These are phyloP conservation scores for Acronicta psi DNA, from an alignment of 2,888 invertebrate species.

Conservation along the genomic window DNA sequence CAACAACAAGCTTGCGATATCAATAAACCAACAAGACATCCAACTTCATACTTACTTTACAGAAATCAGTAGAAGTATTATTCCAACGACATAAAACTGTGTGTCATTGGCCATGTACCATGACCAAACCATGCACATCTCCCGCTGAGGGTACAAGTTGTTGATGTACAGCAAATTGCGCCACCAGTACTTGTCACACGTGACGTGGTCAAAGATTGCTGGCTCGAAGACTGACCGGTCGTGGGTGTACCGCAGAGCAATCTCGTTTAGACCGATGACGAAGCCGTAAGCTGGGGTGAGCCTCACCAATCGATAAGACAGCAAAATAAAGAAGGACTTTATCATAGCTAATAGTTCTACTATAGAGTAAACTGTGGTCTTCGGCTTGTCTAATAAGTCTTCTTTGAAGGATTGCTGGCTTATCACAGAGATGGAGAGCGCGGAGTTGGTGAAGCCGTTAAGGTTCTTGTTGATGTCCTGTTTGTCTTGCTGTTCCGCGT, in stretches of 20 bases:
- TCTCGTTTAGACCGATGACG: constrained; percentile 92
- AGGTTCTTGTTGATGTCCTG: constrained; percentile 81
- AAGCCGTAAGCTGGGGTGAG: constrained; percentile 95
- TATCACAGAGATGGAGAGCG: constrained; percentile 80
- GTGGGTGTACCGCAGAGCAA: constrained; percentile 92
- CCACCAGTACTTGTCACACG: constrained; percentile 95
- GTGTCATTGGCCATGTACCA: constrained; percentile 95
- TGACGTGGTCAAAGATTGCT: constrained; percentile 91
- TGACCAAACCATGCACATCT: constrained; percentile 95
- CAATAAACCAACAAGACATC: no score
- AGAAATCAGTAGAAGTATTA: constrained; percentile 90
- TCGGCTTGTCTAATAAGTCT: constrained; percentile 79
- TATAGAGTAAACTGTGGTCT: constrained; percentile 72
- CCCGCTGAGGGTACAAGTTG: constrained; percentile 92
- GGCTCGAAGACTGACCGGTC: constrained; percentile 93
- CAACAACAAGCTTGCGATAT: no score
- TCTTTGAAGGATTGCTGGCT: constrained; percentile 84
- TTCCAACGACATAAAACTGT: constrained; percentile 93
- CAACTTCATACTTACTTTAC: constrained; percentile 88
- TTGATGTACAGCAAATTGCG: constrained; percentile 95
- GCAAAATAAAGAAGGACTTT: constrained; percentile 85
- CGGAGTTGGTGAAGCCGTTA: constrained; percentile 82
- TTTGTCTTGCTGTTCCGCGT: constrained; percentile 64
- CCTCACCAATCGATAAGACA: constrained; percentile 90
- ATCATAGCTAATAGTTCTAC: constrained; percentile 77